Base-by-base conservation (phyloP, 2,888 invertebrate species). In the Drosophila mimetica region DNA sequence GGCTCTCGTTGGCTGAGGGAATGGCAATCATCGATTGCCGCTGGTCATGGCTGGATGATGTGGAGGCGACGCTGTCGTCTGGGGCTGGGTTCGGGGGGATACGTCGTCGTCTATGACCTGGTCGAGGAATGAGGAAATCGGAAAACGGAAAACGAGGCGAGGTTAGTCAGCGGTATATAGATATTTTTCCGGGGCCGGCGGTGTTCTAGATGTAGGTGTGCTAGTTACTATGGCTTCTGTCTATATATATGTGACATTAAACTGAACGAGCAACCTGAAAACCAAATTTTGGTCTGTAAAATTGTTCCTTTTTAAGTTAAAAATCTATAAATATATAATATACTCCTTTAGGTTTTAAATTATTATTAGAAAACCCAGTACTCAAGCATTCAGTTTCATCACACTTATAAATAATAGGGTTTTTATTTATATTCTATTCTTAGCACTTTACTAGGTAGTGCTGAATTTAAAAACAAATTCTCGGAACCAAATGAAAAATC, bases 71-170 rank as follows among this genome's bases (percentile, higher is more conserved):
- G 42, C 41, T 59, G 71, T 39, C 71, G 65, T 63, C 67, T 75
- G 63, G 66, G 70, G 30, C 22, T 75, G 63, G 42, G 78, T 71
- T 54, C 60, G 61, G 73, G 34, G 36, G 67, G 22, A 61, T 60
- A 4, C 36, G 20, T 37, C 36, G 20, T 37, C 84, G 86, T 80
- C 84, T 82, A 84, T 86, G 82, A 86, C 82, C 82, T 82, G 84
- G 51, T 69, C 18, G 30, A n/a, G n/a, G 22, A 44, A 46, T 16
- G 13, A 18, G 39, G 48, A 28, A 28, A 28, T n/a, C n/a, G 41
- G 11, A 18, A 64, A 48, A 11, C 18, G 60, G 16, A n/a, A 42
- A 54, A 51, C 13, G 36, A 34, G 36, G 37, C 18, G 41, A 53
- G 37, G 48, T 44, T 34, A 42, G 67, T 66, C 30, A 30, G 53